Evolutionary conservation across 2,888 invertebrate genomes (phyloP), one percentile per base, ranked within the genome.

Genomic region (Leptopilina drosophilae): DNA sequence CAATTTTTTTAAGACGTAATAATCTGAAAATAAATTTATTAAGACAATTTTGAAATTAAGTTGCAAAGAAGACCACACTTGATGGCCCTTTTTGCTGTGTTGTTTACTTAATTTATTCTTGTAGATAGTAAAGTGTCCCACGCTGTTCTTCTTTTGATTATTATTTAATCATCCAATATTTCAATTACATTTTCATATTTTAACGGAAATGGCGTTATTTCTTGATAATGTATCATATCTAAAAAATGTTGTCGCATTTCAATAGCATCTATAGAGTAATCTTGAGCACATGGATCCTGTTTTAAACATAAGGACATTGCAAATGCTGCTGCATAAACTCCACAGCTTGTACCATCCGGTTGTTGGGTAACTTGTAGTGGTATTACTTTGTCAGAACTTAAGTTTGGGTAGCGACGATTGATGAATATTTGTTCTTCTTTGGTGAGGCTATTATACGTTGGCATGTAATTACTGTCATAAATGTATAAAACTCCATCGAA

Each of bases 401-500:
- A 3, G n/a, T 56, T 56, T 14, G 56, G 56, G n/a, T 56, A 56
- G n/a, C 56, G 56, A 14, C 56, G 56, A 56, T 11, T 12, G 12
- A 56, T 56, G 11, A 2, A 56, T 9, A n/a, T 6, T 56, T 56
- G 8, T 56, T 56, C 56, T n/a, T 56, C 5, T 56, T 56, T 11
- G 12, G 56, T 56, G 12, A 56, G 56, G 1, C 8, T 56, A 2
- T 56, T 4, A 56, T 56, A 56, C 8, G 56, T 56, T 56, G 56
- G 56, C 56, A n/a, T n/a, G 12, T 56, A 14, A 14, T 14, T 5
- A 56, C 56, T 56, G 56, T 56, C 56, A 4, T 56, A 56, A 56
- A 56, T 56, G n/a, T 56, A 56, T 56, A 56, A 56, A 14, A 12
- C n/a, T 56, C n/a, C 8, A 9, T 81, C 80, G 77, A 84, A 80